These are phyloP conservation scores for Phrynosoma blainvillii DNA, from an alignment of 2,113 vertebrate genomes.

Conservation along the genomic window DNA sequence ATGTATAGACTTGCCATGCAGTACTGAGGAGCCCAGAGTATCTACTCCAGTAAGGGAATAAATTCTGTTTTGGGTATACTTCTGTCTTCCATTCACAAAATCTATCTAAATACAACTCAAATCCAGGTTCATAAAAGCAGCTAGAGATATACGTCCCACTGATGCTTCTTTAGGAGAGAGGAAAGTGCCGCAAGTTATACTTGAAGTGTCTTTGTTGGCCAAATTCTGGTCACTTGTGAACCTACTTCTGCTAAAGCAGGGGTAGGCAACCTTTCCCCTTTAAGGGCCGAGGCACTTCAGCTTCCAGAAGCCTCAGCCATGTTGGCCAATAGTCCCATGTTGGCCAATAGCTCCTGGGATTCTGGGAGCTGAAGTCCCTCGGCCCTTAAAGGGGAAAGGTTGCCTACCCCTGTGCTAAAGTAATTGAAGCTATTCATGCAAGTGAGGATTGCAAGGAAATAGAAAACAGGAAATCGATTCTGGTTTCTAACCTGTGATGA, in stretches of 20 bases:
- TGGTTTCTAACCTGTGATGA: slow-evolving; percentile 18
- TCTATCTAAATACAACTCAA: background rate
- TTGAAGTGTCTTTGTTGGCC: background rate
- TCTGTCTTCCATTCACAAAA: background rate
- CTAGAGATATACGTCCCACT: background rate
- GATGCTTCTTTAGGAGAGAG: background rate
- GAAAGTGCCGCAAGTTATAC: background rate
- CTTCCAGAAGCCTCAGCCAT: no score
- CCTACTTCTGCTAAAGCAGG: slow-evolving; percentile 27
- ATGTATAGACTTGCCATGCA: background rate
- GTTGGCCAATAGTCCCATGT: no score
- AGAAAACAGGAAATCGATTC: slow-evolving; percentile 27
- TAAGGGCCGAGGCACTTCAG: no score
- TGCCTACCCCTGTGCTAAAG: no score
- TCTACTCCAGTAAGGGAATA: no score
- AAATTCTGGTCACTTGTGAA: background rate
- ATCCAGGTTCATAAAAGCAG: background rate
- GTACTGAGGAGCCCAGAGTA: no score
- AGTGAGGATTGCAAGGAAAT: slow-evolving; percentile 16
- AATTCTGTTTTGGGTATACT: background rate
- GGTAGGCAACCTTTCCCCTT: no score
- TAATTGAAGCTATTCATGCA: background rate
- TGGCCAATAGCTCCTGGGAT: no score
- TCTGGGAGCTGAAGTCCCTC: no score
- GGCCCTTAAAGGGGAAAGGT: no score